Conservation (phyloP, 2,113 vertebrate genomes). For the Mobula birostris region DNA sequence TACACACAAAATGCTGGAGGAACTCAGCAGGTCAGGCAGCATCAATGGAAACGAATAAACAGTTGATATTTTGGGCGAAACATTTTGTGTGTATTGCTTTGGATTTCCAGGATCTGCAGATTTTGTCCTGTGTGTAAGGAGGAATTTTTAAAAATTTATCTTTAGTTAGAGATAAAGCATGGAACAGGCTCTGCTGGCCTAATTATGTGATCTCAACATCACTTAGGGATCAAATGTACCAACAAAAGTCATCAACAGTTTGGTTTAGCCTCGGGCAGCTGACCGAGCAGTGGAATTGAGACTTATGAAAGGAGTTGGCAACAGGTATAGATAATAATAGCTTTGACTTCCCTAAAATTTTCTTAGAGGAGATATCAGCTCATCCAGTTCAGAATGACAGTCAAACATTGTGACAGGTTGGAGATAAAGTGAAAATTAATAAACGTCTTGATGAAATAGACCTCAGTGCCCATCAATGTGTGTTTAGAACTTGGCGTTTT, state of each 20-base stretch:
- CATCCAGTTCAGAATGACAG: neutral
- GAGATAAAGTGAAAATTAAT: neutral
- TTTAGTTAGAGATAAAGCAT: too few species aligned
- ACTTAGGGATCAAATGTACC: neutral
- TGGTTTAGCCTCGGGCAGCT: neutral
- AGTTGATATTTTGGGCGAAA: too few species aligned
- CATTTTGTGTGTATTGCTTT: too few species aligned
- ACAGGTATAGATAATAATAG: neutral
- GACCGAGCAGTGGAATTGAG: neutral
- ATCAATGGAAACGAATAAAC: too few species aligned
- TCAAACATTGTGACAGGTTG: neutral
- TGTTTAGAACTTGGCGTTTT: neutral
- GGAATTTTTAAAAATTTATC: too few species aligned
- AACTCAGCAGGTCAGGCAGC: too few species aligned
- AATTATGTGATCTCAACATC: neutral
- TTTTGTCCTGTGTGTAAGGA: too few species aligned
- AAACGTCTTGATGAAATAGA: neutral
- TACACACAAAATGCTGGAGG: too few species aligned
- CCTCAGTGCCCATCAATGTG: neutral
- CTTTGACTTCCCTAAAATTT: neutral
- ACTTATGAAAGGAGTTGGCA: neutral
- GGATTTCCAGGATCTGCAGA: too few species aligned
- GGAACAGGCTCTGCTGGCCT: too few species aligned
- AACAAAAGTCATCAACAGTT: neutral
- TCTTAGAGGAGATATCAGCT: neutral